Evolutionary conservation across 2,797 vertebrate species (phyloP).

Genomic region (Pygocentrus nattereri): DNA sequence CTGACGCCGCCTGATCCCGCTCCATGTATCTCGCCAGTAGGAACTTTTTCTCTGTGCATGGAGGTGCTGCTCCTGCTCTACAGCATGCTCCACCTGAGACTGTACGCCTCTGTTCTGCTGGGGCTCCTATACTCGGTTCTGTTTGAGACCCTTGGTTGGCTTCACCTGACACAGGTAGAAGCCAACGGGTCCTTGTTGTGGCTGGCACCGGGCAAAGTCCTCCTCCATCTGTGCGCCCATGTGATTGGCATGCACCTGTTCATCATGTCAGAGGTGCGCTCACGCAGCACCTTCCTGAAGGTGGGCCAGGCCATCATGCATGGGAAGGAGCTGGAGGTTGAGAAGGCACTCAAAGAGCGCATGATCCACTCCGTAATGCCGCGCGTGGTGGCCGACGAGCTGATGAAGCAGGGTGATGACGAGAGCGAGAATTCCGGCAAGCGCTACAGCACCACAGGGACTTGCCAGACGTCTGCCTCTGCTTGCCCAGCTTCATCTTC

Average conservation of each 20-base stretch:
- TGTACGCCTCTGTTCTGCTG: slow-evolving; percentile 91
- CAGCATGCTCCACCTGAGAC: slow-evolving; percentile 92
- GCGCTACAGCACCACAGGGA: slow-evolving; percentile 75
- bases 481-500: slow-evolving; percentile 80
- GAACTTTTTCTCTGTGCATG: slow-evolving; percentile 94
- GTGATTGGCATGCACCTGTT: slow-evolving; percentile 94
- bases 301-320: slow-evolving; percentile 99
- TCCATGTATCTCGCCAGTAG: slow-evolving; percentile 90
- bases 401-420: slow-evolving; percentile 97
- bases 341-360: slow-evolving; percentile 97
- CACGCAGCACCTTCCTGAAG: slow-evolving; percentile 97
- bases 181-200: slow-evolving; percentile 71
- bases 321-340: slow-evolving; percentile 97
- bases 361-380: slow-evolving; percentile 99
- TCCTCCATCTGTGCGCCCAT: slow-evolving; percentile 93
- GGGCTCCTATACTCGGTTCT: slow-evolving; percentile 91
- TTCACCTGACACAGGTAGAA: slow-evolving; percentile 72
- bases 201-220: slow-evolving; percentile 85
- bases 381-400: slow-evolving; percentile 90
- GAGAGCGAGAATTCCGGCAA: slow-evolving; percentile 90
- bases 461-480: slow-evolving; percentile 67
- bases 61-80: slow-evolving; percentile 94
- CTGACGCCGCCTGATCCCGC: slow-evolving; percentile 44
- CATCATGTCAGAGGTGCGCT: slow-evolving; percentile 97
- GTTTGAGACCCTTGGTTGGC: slow-evolving; percentile 90